Evolutionary conservation across 2,888 invertebrate species (phyloP).

Genomic region (Sialis fuliginosa): DNA sequence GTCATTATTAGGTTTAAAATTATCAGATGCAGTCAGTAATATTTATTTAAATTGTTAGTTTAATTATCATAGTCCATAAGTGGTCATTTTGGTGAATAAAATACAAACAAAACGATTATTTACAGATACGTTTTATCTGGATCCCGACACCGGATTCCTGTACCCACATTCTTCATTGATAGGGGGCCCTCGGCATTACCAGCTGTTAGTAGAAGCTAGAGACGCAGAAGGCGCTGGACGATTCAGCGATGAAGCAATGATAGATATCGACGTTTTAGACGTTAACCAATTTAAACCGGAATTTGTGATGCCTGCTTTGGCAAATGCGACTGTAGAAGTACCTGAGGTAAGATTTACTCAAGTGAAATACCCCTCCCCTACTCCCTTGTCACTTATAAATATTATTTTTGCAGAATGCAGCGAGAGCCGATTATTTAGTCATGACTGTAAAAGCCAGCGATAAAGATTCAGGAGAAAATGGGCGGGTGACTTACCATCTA

Average conservation of each 20-base stretch:
- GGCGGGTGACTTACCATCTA: slow-evolving; percentile 65
- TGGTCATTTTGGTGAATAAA: too few relatives aligned
- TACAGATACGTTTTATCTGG: slow-evolving; percentile 56
- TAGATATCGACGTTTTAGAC: slow-evolving; percentile 57
- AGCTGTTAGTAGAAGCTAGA: slow-evolving; percentile 41
- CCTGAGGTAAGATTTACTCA: slow-evolving; percentile 44
- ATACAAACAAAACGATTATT: slow-evolving; percentile 6
- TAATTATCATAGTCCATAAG: too few relatives aligned
- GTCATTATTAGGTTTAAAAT: too few relatives aligned
- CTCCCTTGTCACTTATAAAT: background rate
- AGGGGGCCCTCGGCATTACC: slow-evolving; percentile 37
- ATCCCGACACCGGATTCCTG: slow-evolving; percentile 60
- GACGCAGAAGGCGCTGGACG: slow-evolving; percentile 54
- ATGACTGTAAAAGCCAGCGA: slow-evolving; percentile 70
- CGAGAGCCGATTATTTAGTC: slow-evolving; percentile 55
- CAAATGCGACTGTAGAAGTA: slow-evolving; percentile 61
- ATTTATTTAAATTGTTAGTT: too few relatives aligned
- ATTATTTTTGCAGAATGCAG: slow-evolving; percentile 39
- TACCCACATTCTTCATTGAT: slow-evolving; percentile 56
- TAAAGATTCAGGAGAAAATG: slow-evolving; percentile 68
- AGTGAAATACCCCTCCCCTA: background rate
- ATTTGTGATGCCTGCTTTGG: slow-evolving; percentile 58
- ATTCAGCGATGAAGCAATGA: slow-evolving; percentile 46
- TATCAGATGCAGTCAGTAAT: too few relatives aligned
- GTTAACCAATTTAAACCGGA: slow-evolving; percentile 70